Base-by-base conservation (phyloP, 2,113 vertebrate genomes). In the Oreocharis arfaki region DNA sequence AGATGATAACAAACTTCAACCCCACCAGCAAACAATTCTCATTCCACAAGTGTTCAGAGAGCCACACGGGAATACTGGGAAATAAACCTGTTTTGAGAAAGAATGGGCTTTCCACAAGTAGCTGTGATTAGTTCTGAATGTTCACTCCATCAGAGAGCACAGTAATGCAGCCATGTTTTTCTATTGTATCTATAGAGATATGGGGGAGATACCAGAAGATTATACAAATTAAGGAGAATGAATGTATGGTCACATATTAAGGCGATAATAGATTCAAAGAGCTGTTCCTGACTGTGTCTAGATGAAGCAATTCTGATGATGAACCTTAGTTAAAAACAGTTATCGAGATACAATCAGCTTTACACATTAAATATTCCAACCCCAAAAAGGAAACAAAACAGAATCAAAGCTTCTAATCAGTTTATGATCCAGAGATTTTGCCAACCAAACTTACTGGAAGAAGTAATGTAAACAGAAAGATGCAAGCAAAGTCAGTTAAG, bases 401-500 rank as follows among this genome's bases (percentile, higher is more conserved):
- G 92, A 97, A 93, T 92, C 64, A 92, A 95, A 95, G 74, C 74
- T 96, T 85, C 92, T 96, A 95, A 96, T 96, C 94, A 87, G 91
- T 95, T 97, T 96, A 94, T 71, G 81, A 97, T 96, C 74, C 85
- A 82, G 71, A 75, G 68, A 59, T 85, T 90, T 94, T 97, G 93
- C 94, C 75, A 97, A 64, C 64, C 87, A 96, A 95, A 95, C 69
- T 96, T 97, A 96, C 81, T 96, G 74, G 77, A 96, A 94, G 96
- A 93, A 89, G 77, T 91, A 97, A 96, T 92, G 75, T 85, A 96
- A 96, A 89, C 83, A 96, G 89, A 89, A 96, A 97, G 94, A 97
- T 90, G n/a, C 69, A 73, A 89, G 81, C 50, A 94, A 92, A 97
- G 94, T 97, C 90, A 95, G 96, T 97, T 97, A 96, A 97, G 92